phyloP scores from a whole-genome alignment of 2,113 vertebrate species.

The Mus musculus region GRCm39 chr9:69180001-69180500 shows the following conservation, averaged over 20 bases:
- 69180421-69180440: constrained; percentile 29
- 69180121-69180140: background rate
- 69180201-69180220: background rate
- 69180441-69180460: background rate
- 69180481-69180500: background rate
- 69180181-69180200: too few species aligned
- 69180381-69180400: background rate
- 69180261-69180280: background rate
- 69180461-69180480: background rate
- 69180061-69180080: background rate
- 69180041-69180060: background rate
- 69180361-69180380: constrained; percentile 68
- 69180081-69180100: background rate
- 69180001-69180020: background rate
- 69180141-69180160: background rate
- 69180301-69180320: constrained; percentile 44
- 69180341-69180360: constrained; percentile 51
- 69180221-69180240: background rate
- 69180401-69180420: constrained; percentile 34
- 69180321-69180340: constrained; percentile 60
- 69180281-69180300: constrained; percentile 21
- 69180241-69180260: background rate
- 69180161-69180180: background rate
- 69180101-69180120: background rate
- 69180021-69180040: background rate